phyloP scores from a whole-genome alignment of 2,888 invertebrate genomes.

The Anticlea derivata region DNA sequence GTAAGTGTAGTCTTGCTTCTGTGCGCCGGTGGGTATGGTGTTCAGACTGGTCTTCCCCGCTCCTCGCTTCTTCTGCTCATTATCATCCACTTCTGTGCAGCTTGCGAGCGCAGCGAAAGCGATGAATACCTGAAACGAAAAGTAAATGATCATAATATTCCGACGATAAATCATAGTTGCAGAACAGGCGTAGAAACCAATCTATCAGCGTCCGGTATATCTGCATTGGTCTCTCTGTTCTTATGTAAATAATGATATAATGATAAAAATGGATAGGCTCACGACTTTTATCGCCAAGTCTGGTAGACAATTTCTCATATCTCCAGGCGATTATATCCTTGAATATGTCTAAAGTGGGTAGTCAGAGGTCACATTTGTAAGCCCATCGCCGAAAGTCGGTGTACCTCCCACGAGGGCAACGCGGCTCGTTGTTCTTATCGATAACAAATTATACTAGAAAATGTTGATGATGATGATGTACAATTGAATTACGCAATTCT shows the following conservation, averaged over 20 bases:
- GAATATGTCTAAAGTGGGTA: no score
- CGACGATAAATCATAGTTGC: conserved; percentile 47
- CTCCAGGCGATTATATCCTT: no score
- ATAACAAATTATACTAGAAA: conserved; percentile 23
- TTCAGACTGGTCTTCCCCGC: conserved; percentile 67
- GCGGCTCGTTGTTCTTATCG: conserved; percentile 10
- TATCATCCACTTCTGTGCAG: conserved; percentile 67
- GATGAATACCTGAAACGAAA: conserved; percentile 65
- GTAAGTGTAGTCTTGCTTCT: conserved; percentile 76
- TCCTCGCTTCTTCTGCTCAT: conserved; percentile 74
- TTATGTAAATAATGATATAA: no score
- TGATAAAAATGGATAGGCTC: no score
- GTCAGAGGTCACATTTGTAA: no score
- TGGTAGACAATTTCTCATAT: no score
- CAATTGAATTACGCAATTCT: conserved; percentile 21
- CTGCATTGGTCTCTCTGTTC: conserved; percentile 24
- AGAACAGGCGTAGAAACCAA: conserved; percentile 45
- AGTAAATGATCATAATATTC: conserved; percentile 43
- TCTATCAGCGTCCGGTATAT: conserved; percentile 48
- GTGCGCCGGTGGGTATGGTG: conserved; percentile 69
- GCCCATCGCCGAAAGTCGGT: no score
- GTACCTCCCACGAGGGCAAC: no score
- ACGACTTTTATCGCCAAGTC: no score
- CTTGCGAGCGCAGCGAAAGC: conserved; percentile 62
- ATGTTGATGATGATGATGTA: conserved; percentile 20